Conservation (phyloP, 64 coral and sea anemone genomes). For the Trachythela sp. region DNA sequence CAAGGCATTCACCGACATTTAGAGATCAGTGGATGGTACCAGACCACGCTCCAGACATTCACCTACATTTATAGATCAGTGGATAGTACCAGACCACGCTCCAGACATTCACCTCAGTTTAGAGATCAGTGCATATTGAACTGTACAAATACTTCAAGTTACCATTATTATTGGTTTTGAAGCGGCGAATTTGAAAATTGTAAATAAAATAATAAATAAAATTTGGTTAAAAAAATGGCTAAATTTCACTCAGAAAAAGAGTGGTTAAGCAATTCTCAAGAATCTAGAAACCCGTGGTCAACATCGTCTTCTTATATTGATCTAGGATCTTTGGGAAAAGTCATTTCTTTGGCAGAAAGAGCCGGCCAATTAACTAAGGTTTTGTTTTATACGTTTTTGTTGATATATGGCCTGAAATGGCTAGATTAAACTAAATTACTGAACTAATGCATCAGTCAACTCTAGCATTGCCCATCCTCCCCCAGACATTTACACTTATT, state of each 20-base stretch:
- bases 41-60: neutral
- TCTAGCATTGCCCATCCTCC: too few species aligned
- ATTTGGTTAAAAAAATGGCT: neutral
- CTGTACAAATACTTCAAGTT: neutral
- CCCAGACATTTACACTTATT: too few species aligned
- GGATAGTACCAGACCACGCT: neutral
- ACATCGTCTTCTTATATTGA: conserved; percentile 73
- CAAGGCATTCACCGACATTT: too few species aligned
- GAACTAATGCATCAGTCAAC: too few species aligned
- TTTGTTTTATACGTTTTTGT: neutral
- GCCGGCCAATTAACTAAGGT: conserved; percentile 59
- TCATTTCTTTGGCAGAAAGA: conserved; percentile 66
- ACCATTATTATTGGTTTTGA: neutral
- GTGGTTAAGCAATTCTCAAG: neutral
- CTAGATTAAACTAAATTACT: too few species aligned
- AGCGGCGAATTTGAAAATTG: neutral
- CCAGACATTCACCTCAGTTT: neutral
- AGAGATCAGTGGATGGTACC: too few species aligned
- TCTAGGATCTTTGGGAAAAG: conserved; percentile 68
- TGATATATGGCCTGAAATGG: too few species aligned
- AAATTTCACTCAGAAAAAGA: neutral
- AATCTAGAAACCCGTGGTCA: conserved; percentile 75
- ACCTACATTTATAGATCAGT: too few species aligned
- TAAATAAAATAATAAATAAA: neutral
- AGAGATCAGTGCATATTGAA: neutral